phyloP scores from a whole-genome alignment of 2,888 invertebrate genomes.

The Quadroppia sp. region DNA sequence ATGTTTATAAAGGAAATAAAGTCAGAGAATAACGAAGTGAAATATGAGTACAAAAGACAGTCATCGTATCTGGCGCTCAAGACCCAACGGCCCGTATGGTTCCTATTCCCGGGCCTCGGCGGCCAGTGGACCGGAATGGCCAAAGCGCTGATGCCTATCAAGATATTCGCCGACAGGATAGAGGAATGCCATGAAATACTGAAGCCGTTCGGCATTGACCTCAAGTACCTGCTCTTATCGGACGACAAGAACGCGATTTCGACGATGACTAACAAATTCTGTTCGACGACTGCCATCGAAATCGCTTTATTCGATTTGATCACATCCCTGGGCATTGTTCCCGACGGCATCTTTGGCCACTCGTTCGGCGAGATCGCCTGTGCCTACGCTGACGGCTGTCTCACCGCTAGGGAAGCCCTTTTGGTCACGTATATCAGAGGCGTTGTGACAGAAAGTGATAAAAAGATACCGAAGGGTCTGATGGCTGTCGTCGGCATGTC shows the following conservation, averaged over 20 bases:
- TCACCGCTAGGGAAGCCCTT: conserved; percentile 56
- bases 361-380: conserved; percentile 58
- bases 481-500: conserved; percentile 54
- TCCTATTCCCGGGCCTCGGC: neutral
- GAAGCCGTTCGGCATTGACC: neutral
- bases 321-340: conserved; percentile 52
- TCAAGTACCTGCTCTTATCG: neutral
- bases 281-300: conserved; percentile 58
- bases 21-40: neutral
- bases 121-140: conserved; percentile 12
- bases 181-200: neutral
- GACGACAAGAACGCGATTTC: conserved; percentile 55
- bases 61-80: neutral
- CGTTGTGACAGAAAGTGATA: conserved; percentile 18
- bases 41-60: neutral
- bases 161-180: conserved; percentile 78
- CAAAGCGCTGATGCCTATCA: neutral
- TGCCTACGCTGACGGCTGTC: conserved; percentile 58
- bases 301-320: conserved; percentile 49
- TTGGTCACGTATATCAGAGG: conserved; percentile 1
- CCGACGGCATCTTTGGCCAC: conserved; percentile 58
- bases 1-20: neutral
- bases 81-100: neutral
- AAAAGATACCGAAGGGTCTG: conserved; percentile 41
- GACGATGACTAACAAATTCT: conserved; percentile 50